Evolutionary conservation across 2,797 vertebrate species (phyloP), one percentile per base, ranked within the genome.

Genomic region (Coregonus sp.): DNA sequence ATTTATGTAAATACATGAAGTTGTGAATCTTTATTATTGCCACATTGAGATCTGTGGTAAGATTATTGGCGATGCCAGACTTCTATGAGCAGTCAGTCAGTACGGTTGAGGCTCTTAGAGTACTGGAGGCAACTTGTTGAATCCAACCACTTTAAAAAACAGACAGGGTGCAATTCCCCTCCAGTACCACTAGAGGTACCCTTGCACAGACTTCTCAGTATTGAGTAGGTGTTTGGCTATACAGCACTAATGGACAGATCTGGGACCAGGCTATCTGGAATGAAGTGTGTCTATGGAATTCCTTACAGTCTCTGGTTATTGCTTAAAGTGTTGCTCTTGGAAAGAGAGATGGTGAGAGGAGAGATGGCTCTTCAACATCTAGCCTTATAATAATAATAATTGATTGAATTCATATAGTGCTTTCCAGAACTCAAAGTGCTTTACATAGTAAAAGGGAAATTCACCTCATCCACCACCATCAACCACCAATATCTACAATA

Each of bases 61-160:
- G 16, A 59, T 1, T 7, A 5, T 15, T 9, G 5, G 2, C 20
- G 20, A 61, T 61, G 59, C 20, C n/a, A 25, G 2, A 61, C 6
- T 25, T 61, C n/a, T 61, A 61, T 25, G n/a, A 61, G 6, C 4
- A 59, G 56, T 20, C n/a, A 20, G n/a, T 7, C 56, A 15, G 20
- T 9, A 1, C 20, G n/a, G 56, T 59, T n/a, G 18, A 59, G n/a
- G 18, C n/a, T 20, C 20, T 40, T 12, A 70, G 37, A 72, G 77
- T 16, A 47, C 65, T 47, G 68, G 25, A 47, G 33, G 66, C 76
- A 76, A 70, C 71, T 29, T 63, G 68, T 47, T 47, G 40, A 47
- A 47, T 9, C 40, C 5, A 4, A 40, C 18, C 14, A 9, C 40
- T 31, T 7, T 18, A 9, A 52, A 70, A 7, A 69, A 72, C 4